Evolutionary conservation across 2,888 invertebrate genomes (phyloP).

Genomic region (Calliopum simillimum): DNA sequence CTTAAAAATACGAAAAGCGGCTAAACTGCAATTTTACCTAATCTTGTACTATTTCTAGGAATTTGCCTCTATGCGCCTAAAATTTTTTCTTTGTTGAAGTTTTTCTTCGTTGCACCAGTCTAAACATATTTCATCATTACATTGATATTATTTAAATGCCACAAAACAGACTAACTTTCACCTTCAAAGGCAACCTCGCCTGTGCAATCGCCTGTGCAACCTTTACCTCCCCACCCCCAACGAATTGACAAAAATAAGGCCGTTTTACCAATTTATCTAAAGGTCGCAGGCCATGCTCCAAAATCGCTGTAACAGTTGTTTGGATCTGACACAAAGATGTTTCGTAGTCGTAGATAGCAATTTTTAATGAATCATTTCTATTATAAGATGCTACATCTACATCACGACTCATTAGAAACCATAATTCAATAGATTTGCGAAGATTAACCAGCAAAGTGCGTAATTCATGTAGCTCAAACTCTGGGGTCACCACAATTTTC

Average conservation of each 20-base stretch:
- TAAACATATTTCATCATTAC: no score
- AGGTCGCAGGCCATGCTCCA: constrained; percentile 52
- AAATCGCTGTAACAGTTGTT: constrained; percentile 46
- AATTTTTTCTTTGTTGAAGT: no score
- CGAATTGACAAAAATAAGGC: no score
- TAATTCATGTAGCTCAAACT: constrained; percentile 31
- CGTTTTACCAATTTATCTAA: constrained; percentile 38
- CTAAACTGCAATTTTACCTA: no score
- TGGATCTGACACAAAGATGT: constrained; percentile 20
- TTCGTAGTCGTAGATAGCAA: neutral
- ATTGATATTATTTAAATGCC: constrained; percentile 20
- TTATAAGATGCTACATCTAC: constrained; percentile 10
- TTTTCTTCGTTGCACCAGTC: no score
- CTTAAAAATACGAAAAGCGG: no score
- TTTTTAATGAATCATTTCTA: no score
- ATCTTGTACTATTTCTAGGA: no score
- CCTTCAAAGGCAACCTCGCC: constrained; percentile 10
- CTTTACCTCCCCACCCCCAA: no score
- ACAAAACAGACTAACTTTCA: constrained; percentile 36
- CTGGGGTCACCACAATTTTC: neutral
- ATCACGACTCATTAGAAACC: constrained; percentile 43
- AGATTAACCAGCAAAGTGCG: constrained; percentile 42
- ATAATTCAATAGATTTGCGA: constrained; percentile 42
- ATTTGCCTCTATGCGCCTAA: no score
- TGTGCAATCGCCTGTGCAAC: neutral